Conservation (phyloP, 2,888 invertebrate species). For the Campopleginae sp. region DNA sequence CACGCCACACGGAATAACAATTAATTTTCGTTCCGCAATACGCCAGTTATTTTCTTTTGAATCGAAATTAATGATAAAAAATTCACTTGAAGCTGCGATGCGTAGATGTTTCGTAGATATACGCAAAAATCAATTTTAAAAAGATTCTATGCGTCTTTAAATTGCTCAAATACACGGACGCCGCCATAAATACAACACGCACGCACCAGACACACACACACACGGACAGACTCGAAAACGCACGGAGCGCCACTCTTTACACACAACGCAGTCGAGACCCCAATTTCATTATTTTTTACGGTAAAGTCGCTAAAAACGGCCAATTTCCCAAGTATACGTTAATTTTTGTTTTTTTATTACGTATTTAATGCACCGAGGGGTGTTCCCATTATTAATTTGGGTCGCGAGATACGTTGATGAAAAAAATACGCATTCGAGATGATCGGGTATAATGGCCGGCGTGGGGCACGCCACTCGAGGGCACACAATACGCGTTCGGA, state of each 20-base stretch:
- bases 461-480: conserved; percentile 80
- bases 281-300: conserved; percentile 43
- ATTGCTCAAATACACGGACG: conserved; percentile 73
- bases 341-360: conserved; percentile 71
- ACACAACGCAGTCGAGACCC: conserved; percentile 27
- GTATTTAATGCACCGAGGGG: conserved; percentile 60
- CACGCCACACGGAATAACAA: conserved; percentile 19
- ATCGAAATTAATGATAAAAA: neutral
- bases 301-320: conserved; percentile 63
- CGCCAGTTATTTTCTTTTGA: neutral
- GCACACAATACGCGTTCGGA: conserved; percentile 75
- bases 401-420: conserved; percentile 71
- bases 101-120: neutral
- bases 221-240: conserved; percentile 51
- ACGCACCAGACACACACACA: conserved; percentile 40
- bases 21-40: neutral
- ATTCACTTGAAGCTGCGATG: neutral
- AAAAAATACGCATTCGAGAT: conserved; percentile 68
- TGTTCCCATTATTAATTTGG: conserved; percentile 14
- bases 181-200: conserved; percentile 64
- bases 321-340: conserved; percentile 58
- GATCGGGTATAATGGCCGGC: conserved; percentile 80
- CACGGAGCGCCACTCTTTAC: conserved; percentile 53
- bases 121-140: conserved; percentile 52
- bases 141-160: conserved; percentile 68